Conservation (phyloP, 2,113 vertebrate species). For the Esox niger region DNA sequence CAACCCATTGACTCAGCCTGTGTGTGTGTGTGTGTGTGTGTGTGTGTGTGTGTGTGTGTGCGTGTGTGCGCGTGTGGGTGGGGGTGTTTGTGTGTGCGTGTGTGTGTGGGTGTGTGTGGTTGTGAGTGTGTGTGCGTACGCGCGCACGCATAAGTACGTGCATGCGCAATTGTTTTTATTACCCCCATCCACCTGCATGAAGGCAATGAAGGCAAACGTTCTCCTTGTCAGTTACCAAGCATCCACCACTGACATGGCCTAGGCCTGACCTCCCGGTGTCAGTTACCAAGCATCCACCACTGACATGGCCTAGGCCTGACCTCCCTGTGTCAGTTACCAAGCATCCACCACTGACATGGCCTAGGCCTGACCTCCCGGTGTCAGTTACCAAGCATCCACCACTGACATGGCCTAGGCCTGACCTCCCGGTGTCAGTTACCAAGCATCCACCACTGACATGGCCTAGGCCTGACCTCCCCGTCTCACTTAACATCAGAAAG, state of each 20-base stretch:
- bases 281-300: constrained; percentile 58
- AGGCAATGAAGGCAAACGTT: constrained; percentile 54
- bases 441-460: constrained; percentile 49
- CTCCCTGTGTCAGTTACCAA: constrained; percentile 58
- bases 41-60: too few relatives aligned
- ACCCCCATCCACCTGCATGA: constrained; percentile 23
- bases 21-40: background rate
- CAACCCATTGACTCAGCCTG: constrained; percentile 35
- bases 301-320: constrained; percentile 39
- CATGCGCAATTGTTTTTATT: constrained; percentile 23
- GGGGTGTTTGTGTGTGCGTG: background rate
- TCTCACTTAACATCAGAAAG: constrained; percentile 67
- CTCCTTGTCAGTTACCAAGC: constrained; percentile 33
- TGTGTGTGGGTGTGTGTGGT: too few relatives aligned
- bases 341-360: constrained; percentile 49
- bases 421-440: constrained; percentile 36
- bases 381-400: constrained; percentile 57
- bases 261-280: constrained; percentile 35
- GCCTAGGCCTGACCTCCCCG: constrained; percentile 28
- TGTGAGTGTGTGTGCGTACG: too few relatives aligned
- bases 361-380: constrained; percentile 29
- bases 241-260: constrained; percentile 49
- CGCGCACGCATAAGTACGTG: background rate
- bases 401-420: constrained; percentile 46
- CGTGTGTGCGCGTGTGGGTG: too few relatives aligned